phyloP scores from a whole-genome alignment of 2,888 invertebrate genomes.

The Pammene fasciana region DNA sequence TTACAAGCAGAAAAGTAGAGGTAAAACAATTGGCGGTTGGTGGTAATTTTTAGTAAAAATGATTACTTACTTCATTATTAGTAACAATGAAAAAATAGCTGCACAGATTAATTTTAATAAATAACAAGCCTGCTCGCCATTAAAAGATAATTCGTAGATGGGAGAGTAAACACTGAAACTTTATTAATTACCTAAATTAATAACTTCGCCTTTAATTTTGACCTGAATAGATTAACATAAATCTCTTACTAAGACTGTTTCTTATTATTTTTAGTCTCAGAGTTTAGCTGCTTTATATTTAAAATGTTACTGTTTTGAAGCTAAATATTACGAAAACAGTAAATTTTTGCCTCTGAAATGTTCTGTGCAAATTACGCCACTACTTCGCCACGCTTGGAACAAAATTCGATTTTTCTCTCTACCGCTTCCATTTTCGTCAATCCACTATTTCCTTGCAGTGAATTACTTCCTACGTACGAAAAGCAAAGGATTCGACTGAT shows the following conservation, averaged over 20 bases:
- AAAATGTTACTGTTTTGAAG: too few relatives aligned
- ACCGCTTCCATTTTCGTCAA: background rate
- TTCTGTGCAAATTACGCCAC: background rate
- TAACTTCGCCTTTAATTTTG: background rate
- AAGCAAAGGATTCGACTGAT: conserved; percentile 21
- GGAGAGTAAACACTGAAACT: background rate
- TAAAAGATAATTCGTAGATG: background rate
- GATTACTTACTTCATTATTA: too few relatives aligned
- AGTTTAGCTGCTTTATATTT: background rate
- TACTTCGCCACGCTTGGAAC: background rate
- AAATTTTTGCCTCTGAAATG: background rate
- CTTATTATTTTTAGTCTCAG: background rate
- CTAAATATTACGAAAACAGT: too few relatives aligned
- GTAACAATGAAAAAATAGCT: too few relatives aligned
- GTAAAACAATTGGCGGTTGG: too few relatives aligned
- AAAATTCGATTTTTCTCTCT: conserved; percentile 1
- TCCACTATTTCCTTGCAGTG: conserved; percentile 4
- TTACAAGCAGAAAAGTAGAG: too few relatives aligned
- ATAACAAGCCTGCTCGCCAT: too few relatives aligned
- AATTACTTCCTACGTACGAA: conserved; percentile 7
- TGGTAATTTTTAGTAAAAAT: too few relatives aligned
- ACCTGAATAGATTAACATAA: background rate
- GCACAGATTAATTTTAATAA: too few relatives aligned
- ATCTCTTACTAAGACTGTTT: background rate
- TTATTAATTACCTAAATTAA: background rate